Conservation (phyloP, 2,888 invertebrate species). For the Diplazon laetatorius region DNA sequence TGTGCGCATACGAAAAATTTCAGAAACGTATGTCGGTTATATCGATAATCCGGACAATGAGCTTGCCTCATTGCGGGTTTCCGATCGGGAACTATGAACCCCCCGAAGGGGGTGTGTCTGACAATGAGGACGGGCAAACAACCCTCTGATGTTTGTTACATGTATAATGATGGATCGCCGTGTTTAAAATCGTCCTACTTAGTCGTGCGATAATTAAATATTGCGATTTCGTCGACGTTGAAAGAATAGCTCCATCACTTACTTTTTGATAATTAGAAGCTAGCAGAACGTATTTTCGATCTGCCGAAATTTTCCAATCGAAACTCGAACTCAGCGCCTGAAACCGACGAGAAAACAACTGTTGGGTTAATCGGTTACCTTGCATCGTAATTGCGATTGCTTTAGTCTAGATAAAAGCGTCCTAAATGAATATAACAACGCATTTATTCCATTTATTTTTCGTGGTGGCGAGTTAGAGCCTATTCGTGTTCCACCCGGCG, state of each 20-base stretch:
- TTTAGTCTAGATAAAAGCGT: background rate
- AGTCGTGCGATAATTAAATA: no score
- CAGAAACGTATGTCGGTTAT: background rate
- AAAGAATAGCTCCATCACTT: constrained; percentile 65
- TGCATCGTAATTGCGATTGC: background rate
- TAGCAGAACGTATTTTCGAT: constrained; percentile 86
- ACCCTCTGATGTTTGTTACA: background rate
- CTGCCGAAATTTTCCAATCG: constrained; percentile 86
- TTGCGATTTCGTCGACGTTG: no score
- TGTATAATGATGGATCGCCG: background rate
- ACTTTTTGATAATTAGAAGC: constrained; percentile 87
- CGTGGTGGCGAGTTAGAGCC: no score
- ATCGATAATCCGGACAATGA: constrained; percentile 1
- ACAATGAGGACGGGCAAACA: background rate
- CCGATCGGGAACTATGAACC: background rate
- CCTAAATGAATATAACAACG: background rate
- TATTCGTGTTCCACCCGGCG: background rate
- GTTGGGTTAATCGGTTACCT: background rate
- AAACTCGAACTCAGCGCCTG: constrained; percentile 82
- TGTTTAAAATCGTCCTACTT: background rate
- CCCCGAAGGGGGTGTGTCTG: background rate
- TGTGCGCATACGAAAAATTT: background rate
- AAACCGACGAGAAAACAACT: constrained; percentile 64
- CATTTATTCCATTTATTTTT: background rate
- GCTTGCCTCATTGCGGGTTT: background rate